These are phyloP conservation scores for Scalopus aquaticus DNA, from an alignment of 2,113 vertebrate species.

Conservation along the genomic window DNA sequence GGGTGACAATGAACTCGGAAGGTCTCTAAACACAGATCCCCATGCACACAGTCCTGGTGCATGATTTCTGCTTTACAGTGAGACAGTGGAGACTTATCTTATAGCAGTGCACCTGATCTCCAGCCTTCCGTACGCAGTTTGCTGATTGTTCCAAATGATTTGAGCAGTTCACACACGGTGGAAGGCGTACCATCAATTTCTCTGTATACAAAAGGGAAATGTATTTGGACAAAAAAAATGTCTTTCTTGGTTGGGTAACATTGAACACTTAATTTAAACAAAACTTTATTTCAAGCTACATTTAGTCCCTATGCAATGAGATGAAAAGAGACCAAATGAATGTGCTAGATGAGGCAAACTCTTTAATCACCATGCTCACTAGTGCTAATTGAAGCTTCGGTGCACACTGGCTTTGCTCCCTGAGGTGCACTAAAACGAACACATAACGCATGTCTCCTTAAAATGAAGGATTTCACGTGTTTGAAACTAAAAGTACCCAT, in stretches of 20 bases:
- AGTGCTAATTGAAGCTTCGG: constrained; percentile 65
- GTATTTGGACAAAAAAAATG: neutral
- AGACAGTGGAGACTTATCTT: neutral
- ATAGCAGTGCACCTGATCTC: neutral
- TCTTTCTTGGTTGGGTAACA: neutral
- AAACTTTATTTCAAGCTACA: constrained; percentile 69
- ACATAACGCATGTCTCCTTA: constrained; percentile 30
- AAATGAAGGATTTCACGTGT: constrained; percentile 41
- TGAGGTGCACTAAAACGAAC: constrained; percentile 50
- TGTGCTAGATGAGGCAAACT: constrained; percentile 14
- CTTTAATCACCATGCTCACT: constrained; percentile 59
- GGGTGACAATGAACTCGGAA: neutral
- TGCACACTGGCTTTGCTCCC: constrained; percentile 27
- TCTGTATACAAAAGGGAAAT: neutral
- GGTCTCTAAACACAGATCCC: neutral
- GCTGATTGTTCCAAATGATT: neutral
- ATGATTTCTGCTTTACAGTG: neutral
- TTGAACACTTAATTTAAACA: constrained; percentile 60
- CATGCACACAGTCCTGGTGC: neutral
- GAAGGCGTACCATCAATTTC: neutral
- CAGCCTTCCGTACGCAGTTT: neutral
- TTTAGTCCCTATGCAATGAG: constrained; percentile 47
- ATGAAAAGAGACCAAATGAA: constrained; percentile 64
- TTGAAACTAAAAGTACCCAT: constrained; percentile 61
- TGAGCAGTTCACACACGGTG: neutral